Conservation (phyloP, 2,888 invertebrate genomes). For the Allolobophora icterica region DNA sequence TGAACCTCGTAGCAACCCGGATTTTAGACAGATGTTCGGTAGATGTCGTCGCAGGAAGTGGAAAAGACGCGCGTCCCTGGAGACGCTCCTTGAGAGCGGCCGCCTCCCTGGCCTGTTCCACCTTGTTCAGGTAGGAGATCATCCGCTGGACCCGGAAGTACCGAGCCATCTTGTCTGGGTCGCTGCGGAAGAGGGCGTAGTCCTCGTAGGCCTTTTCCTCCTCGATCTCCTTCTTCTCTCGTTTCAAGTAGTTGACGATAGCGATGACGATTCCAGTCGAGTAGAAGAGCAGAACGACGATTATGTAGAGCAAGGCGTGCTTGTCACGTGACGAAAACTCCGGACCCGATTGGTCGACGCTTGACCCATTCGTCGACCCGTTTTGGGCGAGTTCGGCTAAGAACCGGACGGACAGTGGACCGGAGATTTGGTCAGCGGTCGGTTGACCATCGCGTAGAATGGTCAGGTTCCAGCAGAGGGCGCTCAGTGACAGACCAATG, state of each 20-base stretch:
- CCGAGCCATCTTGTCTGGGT: slow-evolving; percentile 49
- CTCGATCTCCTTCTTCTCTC: slow-evolving; percentile 58
- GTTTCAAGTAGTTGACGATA: slow-evolving; percentile 56
- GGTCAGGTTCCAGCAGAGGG: background rate
- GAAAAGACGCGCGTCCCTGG: background rate
- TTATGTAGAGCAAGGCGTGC: slow-evolving; percentile 60
- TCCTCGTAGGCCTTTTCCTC: slow-evolving; percentile 61
- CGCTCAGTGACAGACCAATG: background rate
- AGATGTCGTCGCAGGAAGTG: background rate
- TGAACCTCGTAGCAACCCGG: background rate
- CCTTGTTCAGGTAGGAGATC: slow-evolving; percentile 38
- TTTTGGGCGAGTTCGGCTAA: background rate
- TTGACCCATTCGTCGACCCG: background rate
- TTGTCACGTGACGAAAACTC: slow-evolving; percentile 41
- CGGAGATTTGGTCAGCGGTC: background rate
- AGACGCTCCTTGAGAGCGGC: background rate
- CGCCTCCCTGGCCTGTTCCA: slow-evolving; percentile 31
- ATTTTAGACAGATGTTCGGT: background rate
- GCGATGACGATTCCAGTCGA: slow-evolving; percentile 57
- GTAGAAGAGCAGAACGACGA: slow-evolving; percentile 57
- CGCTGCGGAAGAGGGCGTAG: slow-evolving; percentile 54
- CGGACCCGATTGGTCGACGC: background rate
- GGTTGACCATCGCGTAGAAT: slow-evolving; percentile 2
- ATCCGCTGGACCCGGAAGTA: slow-evolving; percentile 46
- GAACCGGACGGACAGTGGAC: background rate